These are phyloP conservation scores for Phoeniculus purpureus DNA, from an alignment of 2,797 vertebrate genomes.

Conservation along the genomic window DNA sequence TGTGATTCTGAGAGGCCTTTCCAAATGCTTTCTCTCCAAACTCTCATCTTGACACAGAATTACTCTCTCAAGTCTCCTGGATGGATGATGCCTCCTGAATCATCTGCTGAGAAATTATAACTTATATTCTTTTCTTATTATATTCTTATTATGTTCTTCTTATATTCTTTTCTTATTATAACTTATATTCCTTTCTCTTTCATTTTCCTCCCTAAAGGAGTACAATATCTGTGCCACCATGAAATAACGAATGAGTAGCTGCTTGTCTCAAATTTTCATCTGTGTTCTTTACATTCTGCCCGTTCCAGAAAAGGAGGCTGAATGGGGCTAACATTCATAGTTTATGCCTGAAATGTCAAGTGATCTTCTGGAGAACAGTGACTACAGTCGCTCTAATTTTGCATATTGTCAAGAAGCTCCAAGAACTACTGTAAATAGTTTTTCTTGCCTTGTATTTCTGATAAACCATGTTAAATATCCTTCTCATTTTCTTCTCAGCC, in stretches of 20 bases:
- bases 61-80: too few relatives aligned
- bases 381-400: background rate
- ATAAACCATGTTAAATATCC: background rate
- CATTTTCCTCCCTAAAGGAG: conserved; percentile 61
- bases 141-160: too few relatives aligned
- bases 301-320: background rate
- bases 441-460: background rate
- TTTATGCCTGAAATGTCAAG: background rate
- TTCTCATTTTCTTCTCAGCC: background rate
- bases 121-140: conserved; percentile 59
- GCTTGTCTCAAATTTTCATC: conserved; percentile 23
- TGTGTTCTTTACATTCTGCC: background rate
- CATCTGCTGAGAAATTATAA: conserved; percentile 53
- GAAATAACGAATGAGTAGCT: conserved; percentile 33
- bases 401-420: background rate
- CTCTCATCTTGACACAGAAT: too few relatives aligned
- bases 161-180: too few relatives aligned
- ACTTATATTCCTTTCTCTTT: conserved; percentile 55
- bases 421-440: background rate
- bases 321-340: background rate
- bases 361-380: background rate
- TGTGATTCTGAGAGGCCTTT: too few relatives aligned
- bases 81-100: too few relatives aligned
- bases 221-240: conserved; percentile 49
- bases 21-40: too few relatives aligned